Conservation (phyloP, 2,113 vertebrate species). For the Cricetomys ansorgei region DNA sequence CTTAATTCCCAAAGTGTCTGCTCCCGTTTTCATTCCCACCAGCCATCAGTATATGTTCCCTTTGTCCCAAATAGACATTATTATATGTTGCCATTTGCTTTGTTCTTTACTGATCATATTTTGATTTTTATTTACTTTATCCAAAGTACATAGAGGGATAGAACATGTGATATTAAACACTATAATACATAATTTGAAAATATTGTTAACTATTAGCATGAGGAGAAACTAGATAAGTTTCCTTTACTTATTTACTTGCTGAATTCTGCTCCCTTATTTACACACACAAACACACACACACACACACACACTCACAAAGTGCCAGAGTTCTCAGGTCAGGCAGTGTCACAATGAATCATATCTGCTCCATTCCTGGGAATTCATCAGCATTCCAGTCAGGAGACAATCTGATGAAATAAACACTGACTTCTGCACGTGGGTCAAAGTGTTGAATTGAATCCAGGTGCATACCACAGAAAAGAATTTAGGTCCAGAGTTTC, state of each 20-base stretch:
- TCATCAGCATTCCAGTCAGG: background rate
- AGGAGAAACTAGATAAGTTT: background rate
- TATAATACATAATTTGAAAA: background rate
- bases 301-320: no score
- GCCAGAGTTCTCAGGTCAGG: no score
- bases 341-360: background rate
- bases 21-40: background rate
- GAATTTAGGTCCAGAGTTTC: background rate
- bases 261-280: background rate
- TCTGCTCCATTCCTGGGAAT: background rate
- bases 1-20: no score
- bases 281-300: background rate
- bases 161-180: background rate
- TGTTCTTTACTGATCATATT: background rate
- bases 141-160: background rate
- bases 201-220: background rate
- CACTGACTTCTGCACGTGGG: conserved; percentile 5
- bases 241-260: background rate
- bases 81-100: background rate
- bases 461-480: background rate
- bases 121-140: background rate
- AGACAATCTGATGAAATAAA: background rate
- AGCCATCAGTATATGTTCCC: background rate
- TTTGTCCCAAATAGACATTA: background rate
- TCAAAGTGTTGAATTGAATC: background rate